Base-by-base conservation (phyloP, 2,888 invertebrate species). In the Callimorpha dominula region DNA sequence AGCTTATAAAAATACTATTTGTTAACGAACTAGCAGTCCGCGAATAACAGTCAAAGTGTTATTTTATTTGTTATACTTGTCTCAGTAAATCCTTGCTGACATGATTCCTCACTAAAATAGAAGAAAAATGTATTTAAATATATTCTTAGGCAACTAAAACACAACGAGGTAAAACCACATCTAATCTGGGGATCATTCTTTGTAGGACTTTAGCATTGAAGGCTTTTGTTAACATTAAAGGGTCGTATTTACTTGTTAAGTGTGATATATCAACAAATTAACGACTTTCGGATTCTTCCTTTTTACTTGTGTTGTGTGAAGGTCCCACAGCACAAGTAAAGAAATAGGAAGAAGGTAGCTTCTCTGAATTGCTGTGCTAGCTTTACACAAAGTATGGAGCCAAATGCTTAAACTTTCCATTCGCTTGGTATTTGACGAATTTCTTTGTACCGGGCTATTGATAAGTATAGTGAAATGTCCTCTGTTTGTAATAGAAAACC, bases 101-200 rank as follows among this genome's bases (percentile, higher is more conserved):
- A 17, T 63, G 57, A 68, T 65, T 71, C n/a, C 88, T 70, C 86
- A 80, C 65, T 71, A 65, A 49, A 68, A 71, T 68, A 65, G 54
- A 52, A 68, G 72, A 78, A 69, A 70, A 72, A 66, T 62, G 46
- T 14, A 63, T 50, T 66, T 60, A 65, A 54, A 54, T 14, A 31
- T 12, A 14, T 60, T 14, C 14, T 60, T 60, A 60, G 20, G 1
- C 6, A 31, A 60, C 12, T 14, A 60, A 5, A 31, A 60, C 60
- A 60, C 20, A 31, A 60, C 20, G 60, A 60, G 12, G 12, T 9
- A 20, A 31, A 60, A 20, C 20, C 20, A 31, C 14, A 31, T 60
- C 1, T 9, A 7, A 57, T 0, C 14, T 31, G 20, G 0, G 11
- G 14, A 60, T 14, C 12, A 6, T 31, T 6, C 6, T 46, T 31